Conservation (phyloP, 2,797 vertebrate genomes). For the Tokudaia tokunoshimensis region DNA sequence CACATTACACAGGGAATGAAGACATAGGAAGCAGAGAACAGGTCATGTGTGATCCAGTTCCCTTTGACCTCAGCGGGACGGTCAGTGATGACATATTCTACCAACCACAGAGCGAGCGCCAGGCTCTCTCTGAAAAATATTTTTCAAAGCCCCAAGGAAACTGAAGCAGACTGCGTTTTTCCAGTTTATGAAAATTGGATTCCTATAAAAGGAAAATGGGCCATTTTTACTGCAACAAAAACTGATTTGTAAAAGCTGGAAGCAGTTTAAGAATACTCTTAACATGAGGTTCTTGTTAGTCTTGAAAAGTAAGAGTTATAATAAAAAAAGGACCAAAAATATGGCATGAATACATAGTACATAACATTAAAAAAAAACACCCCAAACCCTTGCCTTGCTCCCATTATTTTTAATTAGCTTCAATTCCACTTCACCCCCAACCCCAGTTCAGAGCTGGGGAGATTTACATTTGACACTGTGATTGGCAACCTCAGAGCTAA, state of each 20-base stretch:
- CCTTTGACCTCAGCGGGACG: slow-evolving; percentile 40
- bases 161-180: slow-evolving; percentile 75
- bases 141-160: slow-evolving; percentile 81
- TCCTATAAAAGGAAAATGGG: slow-evolving; percentile 87
- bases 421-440: slow-evolving; percentile 86
- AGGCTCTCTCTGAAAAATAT: slow-evolving; percentile 74
- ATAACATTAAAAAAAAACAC: slow-evolving; percentile 79
- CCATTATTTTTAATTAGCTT: slow-evolving; percentile 91
- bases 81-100: slow-evolving; percentile 68
- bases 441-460: slow-evolving; percentile 82
- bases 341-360: slow-evolving; percentile 85
- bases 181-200: slow-evolving; percentile 85
- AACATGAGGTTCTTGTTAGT: slow-evolving; percentile 90
- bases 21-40: background rate
- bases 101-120: slow-evolving; percentile 69
- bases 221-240: slow-evolving; percentile 87
- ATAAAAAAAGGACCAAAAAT: slow-evolving; percentile 86
- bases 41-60: background rate
- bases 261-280: slow-evolving; percentile 88
- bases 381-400: slow-evolving; percentile 80
- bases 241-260: slow-evolving; percentile 89
- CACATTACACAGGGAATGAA: slow-evolving; percentile 24
- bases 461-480: slow-evolving; percentile 83
- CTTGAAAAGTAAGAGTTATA: slow-evolving; percentile 89
- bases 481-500: slow-evolving; percentile 84